Evolutionary conservation across 35 echinoderm and acorn worm species (phyloP).

Genomic region (Stichopus chloronotus): DNA sequence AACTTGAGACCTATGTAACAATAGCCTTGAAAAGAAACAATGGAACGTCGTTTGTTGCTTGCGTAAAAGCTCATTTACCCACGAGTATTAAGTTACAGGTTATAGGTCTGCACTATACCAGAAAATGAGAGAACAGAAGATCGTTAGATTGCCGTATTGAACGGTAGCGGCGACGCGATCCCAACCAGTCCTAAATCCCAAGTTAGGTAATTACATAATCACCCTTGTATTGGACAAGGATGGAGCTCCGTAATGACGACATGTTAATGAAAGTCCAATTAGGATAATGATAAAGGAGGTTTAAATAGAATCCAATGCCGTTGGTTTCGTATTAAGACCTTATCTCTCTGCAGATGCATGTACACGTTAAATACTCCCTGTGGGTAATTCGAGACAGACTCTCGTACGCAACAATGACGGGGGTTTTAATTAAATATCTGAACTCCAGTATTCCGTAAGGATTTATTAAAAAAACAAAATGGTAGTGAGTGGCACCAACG

Average conservation of each 20-base stretch:
- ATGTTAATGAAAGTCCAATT: background rate
- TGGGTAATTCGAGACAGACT: too few species aligned
- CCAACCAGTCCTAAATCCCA: background rate
- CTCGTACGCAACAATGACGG: background rate
- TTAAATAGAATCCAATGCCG: background rate
- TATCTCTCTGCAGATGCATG: background rate
- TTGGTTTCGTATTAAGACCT: background rate
- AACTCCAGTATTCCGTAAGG: background rate
- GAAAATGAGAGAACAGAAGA: background rate
- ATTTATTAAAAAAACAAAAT: background rate
- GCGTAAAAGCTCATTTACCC: background rate
- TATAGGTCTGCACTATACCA: background rate
- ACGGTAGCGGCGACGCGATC: background rate
- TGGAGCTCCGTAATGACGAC: background rate
- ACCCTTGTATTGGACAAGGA: background rate
- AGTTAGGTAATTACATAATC: background rate
- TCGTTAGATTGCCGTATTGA: background rate
- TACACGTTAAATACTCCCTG: too few species aligned
- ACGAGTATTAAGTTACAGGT: background rate
- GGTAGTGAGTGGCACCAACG: background rate
- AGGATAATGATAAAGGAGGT: background rate
- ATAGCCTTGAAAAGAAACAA: background rate
- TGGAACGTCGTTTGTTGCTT: background rate
- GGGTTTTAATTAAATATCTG: background rate
- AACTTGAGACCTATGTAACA: background rate